These are phyloP conservation scores for Campoplex capitator DNA, from an alignment of 2,888 invertebrate species.

Conservation along the genomic window DNA sequence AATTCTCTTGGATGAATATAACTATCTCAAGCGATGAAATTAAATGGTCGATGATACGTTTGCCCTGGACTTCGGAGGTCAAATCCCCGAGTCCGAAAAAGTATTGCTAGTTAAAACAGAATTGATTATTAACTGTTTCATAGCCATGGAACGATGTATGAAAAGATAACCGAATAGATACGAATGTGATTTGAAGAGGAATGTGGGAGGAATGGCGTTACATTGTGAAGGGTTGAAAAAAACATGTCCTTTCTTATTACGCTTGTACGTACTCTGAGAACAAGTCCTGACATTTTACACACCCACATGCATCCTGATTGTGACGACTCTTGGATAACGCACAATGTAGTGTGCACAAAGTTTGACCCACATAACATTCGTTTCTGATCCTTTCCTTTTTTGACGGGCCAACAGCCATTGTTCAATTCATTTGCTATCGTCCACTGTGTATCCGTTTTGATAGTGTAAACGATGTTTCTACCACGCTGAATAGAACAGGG, in stretches of 20 bases:
- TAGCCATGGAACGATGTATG: background rate
- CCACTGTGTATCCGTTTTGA: background rate
- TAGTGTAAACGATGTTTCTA: background rate
- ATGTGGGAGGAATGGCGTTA: background rate
- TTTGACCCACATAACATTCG: conserved; percentile 63
- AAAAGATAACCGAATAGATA: background rate
- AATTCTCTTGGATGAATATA: background rate
- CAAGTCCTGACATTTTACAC: conserved; percentile 37
- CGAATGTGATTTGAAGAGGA: background rate
- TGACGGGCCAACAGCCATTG: conserved; percentile 41
- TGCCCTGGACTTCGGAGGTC: background rate
- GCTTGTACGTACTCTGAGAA: conserved; percentile 19
- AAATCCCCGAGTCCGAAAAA: background rate
- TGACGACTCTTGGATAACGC: conserved; percentile 34
- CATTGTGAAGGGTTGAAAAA: background rate
- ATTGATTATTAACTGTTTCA: background rate
- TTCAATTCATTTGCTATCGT: conserved; percentile 16
- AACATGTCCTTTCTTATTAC: background rate
- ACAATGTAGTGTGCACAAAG: conserved; percentile 51
- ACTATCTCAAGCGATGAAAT: background rate
- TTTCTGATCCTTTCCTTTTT: conserved; percentile 36
- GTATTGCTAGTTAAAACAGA: background rate
- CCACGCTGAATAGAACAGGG: background rate
- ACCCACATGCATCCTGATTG: conserved; percentile 48
- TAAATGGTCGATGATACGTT: background rate